These are phyloP conservation scores for Tribolium castaneum DNA, from an alignment of 1,140 invertebrate species.

Conservation along the genomic window DNA sequence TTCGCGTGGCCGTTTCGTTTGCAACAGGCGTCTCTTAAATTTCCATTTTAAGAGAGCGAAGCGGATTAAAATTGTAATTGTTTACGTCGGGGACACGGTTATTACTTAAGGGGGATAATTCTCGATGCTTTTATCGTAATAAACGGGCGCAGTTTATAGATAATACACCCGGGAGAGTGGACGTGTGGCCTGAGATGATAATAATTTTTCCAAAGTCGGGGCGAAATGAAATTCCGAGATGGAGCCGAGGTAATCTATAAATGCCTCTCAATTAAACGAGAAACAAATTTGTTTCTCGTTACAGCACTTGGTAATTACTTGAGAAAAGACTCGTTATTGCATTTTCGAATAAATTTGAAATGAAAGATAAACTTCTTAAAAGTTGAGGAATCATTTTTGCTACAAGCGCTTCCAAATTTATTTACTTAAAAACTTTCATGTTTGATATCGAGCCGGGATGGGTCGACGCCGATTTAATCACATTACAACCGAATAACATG, in stretches of 20 bases:
- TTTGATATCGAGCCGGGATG: constrained; percentile 13
- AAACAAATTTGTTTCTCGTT: constrained; percentile 43
- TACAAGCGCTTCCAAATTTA: constrained; percentile 31
- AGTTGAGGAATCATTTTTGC: constrained; percentile 40
- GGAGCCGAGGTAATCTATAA: constrained; percentile 20
- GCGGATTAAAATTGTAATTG: constrained; percentile 38
- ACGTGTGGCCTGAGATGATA: constrained; percentile 26
- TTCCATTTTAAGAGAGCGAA: constrained; percentile 35
- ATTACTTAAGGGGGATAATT: constrained; percentile 39
- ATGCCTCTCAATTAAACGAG: constrained; percentile 32
- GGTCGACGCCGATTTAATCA: constrained; percentile 5
- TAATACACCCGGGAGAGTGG: constrained; percentile 39
- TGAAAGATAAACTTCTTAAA: constrained; percentile 43
- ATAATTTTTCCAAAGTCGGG: constrained; percentile 11
- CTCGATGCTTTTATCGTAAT: constrained; percentile 40
- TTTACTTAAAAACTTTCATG: constrained; percentile 32
- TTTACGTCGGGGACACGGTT: constrained; percentile 29
- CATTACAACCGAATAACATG: constrained; percentile 16
- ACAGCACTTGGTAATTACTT: constrained; percentile 24
- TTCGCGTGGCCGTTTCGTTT: constrained; percentile 1
- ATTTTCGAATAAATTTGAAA: constrained; percentile 43
- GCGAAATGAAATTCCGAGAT: constrained; percentile 15
- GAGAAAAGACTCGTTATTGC: constrained; percentile 26
- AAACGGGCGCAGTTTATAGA: constrained; percentile 40
- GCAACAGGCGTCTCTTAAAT: constrained; percentile 33